Percentiles rank a stretch among this genome's conserved stretches.
phyloP scores from a whole-genome alignment of 2,797 vertebrate genomes.

The Clarias laeviceps region DNA sequence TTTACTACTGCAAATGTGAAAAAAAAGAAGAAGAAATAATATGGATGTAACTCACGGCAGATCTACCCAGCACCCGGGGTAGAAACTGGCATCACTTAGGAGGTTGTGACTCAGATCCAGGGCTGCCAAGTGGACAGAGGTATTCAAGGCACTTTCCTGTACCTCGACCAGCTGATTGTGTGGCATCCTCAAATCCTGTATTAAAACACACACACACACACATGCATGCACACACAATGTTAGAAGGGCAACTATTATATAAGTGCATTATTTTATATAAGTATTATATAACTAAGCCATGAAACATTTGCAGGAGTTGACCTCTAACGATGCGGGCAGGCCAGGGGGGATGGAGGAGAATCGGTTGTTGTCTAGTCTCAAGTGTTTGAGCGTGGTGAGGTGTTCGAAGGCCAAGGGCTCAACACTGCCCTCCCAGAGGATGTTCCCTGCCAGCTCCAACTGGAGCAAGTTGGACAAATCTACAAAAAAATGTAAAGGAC shows the following conservation, averaged over 20 bases:
- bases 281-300: background rate
- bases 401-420: conserved; percentile 71
- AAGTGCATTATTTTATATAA: too few relatives aligned
- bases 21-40: background rate
- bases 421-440: conserved; percentile 71
- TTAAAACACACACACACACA: conserved; percentile 13
- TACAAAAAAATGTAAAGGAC: conserved; percentile 49
- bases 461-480: conserved; percentile 74
- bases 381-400: conserved; percentile 68
- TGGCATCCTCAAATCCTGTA: conserved; percentile 74
- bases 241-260: background rate
- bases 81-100: conserved; percentile 73
- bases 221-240: conserved; percentile 4
- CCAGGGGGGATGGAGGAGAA: conserved; percentile 73
- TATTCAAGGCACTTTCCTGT: conserved; percentile 66
- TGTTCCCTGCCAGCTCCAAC: conserved; percentile 76
- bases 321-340: conserved; percentile 78
- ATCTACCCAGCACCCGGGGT: conserved; percentile 65
- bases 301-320: conserved; percentile 53
- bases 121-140: conserved; percentile 66
- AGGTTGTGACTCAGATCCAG: conserved; percentile 79
- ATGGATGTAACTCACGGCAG: conserved; percentile 67
- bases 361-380: conserved; percentile 74
- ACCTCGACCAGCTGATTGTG: conserved; percentile 73
- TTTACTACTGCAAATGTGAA: background rate